Base-by-base conservation (phyloP, 2,797 vertebrate genomes). In the Epinephelus coioides region DNA sequence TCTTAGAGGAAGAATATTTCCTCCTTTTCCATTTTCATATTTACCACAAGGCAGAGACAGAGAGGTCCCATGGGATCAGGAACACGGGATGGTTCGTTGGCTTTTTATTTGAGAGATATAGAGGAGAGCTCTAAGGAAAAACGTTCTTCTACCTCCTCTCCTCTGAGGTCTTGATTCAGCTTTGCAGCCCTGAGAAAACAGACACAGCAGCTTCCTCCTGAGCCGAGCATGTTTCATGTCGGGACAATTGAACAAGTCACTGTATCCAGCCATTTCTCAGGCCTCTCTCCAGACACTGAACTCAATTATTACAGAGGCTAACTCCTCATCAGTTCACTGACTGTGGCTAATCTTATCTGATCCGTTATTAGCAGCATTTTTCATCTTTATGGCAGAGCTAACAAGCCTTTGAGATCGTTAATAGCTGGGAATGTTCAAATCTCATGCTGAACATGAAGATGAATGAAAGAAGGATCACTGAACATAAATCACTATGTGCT, bases 291-390 rank as follows among this genome's bases (percentile, higher is more conserved):
- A 78, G 83, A 78, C 80, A 64, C 79, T 80, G 86, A 86, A 57
- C 87, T 86, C 76, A 76, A 44, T 86, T 88, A 90, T 85, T 63
- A 83, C 83, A 27, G 64, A 77, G 83, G 75, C 80, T 25, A 73
- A 78, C 73, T 83, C 80, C 78, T 85, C 87, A 85, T 88, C 82
- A 78, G 87, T 86, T 88, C 89, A 88, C 78, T 0, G 64, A 79
- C 79, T 81, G 84, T 83, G 78, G 88, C 89, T 93, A 94, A 94
- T 95, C 91, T 92, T 82, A 92, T 93, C 91, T 87, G 90, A 94
- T 94, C 79, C 61, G 75, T 89, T 95, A 94, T 94, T 94, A 93
- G 89, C 79, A 47, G 78, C 79, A 88, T 89, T 91, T 92, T 92
- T 94, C 90, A 94, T 92, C 89, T 92, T 89, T 85, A 86, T 78